These are phyloP conservation scores for Oenanthe melanoleuca DNA, from an alignment of 2,113 vertebrate genomes.

Conservation along the genomic window DNA sequence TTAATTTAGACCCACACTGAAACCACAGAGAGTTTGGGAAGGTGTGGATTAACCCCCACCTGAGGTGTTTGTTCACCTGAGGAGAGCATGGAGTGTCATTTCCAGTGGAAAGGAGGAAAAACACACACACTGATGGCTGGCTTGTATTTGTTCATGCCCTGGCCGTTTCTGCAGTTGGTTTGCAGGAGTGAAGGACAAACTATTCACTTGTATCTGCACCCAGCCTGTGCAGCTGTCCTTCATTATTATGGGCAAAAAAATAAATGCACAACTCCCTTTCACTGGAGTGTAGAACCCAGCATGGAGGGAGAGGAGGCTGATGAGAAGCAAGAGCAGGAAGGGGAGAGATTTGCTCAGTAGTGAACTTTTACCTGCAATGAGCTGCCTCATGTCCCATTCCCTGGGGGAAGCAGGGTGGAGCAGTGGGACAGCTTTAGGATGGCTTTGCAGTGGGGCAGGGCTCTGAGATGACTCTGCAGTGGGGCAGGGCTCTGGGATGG, in stretches of 20 bases:
- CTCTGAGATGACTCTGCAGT: too few relatives aligned
- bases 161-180: neutral
- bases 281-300: neutral
- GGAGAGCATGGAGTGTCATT: neutral
- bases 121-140: fast-evolving
- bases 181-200: neutral
- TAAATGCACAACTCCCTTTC: neutral
- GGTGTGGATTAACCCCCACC: neutral
- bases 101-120: neutral
- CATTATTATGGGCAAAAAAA: neutral
- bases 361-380: neutral
- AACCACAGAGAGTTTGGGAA: neutral
- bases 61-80: neutral
- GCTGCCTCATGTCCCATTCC: neutral
- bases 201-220: fast-evolving
- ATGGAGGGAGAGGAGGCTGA: neutral
- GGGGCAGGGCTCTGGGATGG: too few relatives aligned
- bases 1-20: neutral
- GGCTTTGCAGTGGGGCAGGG: too few relatives aligned
- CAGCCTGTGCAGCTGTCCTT: neutral
- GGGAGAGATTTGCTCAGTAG: neutral
- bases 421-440: too few relatives aligned
- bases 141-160: neutral
- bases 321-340: neutral
- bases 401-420: neutral